Evolutionary conservation across 2,113 vertebrate genomes (phyloP), one percentile per base, ranked within the genome.

Genomic region (Myiozetetes cayanensis): DNA sequence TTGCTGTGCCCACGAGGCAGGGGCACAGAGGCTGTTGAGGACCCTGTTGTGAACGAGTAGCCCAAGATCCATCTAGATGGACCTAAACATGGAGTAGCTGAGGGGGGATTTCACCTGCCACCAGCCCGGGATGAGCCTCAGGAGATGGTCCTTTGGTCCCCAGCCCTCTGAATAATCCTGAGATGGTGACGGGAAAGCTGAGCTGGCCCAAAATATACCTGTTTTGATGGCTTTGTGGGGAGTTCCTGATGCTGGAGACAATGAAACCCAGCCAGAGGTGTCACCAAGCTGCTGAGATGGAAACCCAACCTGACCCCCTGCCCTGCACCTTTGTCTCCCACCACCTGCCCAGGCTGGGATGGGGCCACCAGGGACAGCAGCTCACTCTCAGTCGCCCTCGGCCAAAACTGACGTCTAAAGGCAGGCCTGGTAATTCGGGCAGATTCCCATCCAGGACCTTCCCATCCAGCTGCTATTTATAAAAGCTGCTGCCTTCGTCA

Each of bases 31-130:
- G 30, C 23, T 68, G 27, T 12, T 31, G 81, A 46, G 70, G 37
- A 28, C 21, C 18, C 15, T 11, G 12, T 6, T 37, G 44, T 4
- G 68, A 35, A 8, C 0, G 24, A 22, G 23, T 6, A 24, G 75
- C 49, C 30, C 24, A 3, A 14, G 33, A 15, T 53, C 12, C 50
- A 14, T 8, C 39, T 25, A 1, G 35, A 1, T 1, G 21, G 66
- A 78, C 6, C 28, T 12, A 56, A 61, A 15, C 1, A 3, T 6
- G 16, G 14, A 63, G 30, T 0, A 1, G 8, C 12, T 0, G 0
- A 12, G 27, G 27, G 27, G 61, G 56, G 19, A 33, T 66, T 83
- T 44, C 43, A 49, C 39, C 68, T 49, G 31, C 63, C 12, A 8
- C 19, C 3, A 1, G 52, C 28, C 49, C 0, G 3, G 14, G 35